Base-by-base conservation (phyloP, 2,797 vertebrate genomes). In the Microhierax caerulescens region DNA sequence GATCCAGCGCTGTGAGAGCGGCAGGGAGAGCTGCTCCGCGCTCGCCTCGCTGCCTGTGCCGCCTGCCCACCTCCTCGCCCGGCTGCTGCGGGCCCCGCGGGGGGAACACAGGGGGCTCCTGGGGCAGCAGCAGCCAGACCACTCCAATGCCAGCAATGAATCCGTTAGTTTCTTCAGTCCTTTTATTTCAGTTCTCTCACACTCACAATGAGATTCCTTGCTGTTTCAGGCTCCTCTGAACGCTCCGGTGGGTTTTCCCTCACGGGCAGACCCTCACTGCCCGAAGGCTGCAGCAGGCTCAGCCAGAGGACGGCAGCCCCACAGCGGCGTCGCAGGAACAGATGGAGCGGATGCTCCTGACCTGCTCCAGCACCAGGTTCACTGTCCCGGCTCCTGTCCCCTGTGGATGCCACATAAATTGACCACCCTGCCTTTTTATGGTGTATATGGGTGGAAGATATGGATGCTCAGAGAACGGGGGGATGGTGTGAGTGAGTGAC, bases 251-350 rank as follows among this genome's bases (percentile, higher is more conserved):
- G 21, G 9, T 34, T 50, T 51, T 77, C 15, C 15, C 53, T 34
- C 39, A 18, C 1, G 10, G 2, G 53, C 45, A n/a, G 30, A 37
- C 47, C 6, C 6, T 43, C 8, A 11, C 27, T 30, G 75, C 19
- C 34, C 1, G 0, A 6, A n/a, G 20, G 48, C 17, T 13, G 50
- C 50, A 50, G 45, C 7, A 28, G 54, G 59, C 16, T 65, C 80
- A 47, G 9, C 56, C 4, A 12, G 64, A 0, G 28, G 60, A 37
- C 0, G 17, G 32, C 60, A 76, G 69, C 28, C 51, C 53, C 5
- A 1, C 19, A 5, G 65, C 53, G 64, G 43, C 1, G 0, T 4
- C 1, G 1, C 60, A 34, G 30, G 45, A n/a, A 18, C 5, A 57
- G 64, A 27, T 1, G 3, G 30, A 48, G 43, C 0, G 2, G 39